phyloP scores from a whole-genome alignment of 2,797 vertebrate genomes.

The Ceryle rudis region DNA sequence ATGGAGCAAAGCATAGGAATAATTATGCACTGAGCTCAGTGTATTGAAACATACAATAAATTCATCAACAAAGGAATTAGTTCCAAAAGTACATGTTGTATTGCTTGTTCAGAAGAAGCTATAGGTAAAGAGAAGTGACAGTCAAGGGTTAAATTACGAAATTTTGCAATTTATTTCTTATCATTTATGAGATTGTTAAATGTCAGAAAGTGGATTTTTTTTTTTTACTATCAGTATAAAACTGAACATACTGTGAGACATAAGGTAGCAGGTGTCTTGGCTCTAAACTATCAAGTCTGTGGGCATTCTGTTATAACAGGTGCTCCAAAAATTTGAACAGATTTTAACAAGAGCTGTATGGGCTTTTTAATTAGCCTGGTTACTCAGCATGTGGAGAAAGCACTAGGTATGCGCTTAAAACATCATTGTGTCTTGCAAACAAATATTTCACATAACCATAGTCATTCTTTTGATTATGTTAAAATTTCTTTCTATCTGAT shows the following conservation, averaged over 20 bases:
- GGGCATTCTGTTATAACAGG: slow-evolving; percentile 88
- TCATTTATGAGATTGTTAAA: slow-evolving; percentile 82
- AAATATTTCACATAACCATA: slow-evolving; percentile 75
- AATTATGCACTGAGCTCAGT: neutral
- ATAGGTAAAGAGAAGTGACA: slow-evolving; percentile 66
- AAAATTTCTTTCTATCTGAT: slow-evolving; percentile 63
- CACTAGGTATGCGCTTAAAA: slow-evolving; percentile 83
- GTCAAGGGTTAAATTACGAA: slow-evolving; percentile 78
- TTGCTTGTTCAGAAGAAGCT: slow-evolving; percentile 25
- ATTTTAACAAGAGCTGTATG: slow-evolving; percentile 85
- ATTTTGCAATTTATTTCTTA: slow-evolving; percentile 81
- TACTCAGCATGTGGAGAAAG: slow-evolving; percentile 84
- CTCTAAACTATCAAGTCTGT: slow-evolving; percentile 85
- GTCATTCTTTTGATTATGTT: slow-evolving; percentile 55
- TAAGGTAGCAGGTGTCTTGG: slow-evolving; percentile 88
- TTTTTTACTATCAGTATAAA: slow-evolving; percentile 83
- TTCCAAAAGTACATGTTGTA: neutral
- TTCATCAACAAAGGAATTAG: neutral
- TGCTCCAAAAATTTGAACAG: slow-evolving; percentile 86
- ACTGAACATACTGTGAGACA: slow-evolving; percentile 86
- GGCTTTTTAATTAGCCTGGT: slow-evolving; percentile 87
- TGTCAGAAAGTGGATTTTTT: slow-evolving; percentile 83
- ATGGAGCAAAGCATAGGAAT: neutral
- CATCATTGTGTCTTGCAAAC: slow-evolving; percentile 80
- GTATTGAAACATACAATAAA: neutral